These are phyloP conservation scores for Cinclus cinclus DNA, from an alignment of 2,113 vertebrate species.

Conservation along the genomic window DNA sequence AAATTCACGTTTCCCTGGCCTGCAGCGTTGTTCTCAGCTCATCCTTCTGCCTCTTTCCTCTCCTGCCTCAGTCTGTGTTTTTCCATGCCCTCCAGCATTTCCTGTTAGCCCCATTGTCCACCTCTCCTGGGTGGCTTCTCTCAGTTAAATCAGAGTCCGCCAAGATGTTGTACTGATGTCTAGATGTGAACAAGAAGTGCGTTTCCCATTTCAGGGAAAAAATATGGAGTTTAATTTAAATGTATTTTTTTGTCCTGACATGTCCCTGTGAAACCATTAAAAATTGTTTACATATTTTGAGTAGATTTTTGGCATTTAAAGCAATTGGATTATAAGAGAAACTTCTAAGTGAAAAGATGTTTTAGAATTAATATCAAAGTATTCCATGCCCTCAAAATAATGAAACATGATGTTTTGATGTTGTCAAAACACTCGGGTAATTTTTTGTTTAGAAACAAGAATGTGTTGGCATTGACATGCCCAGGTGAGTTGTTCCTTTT, in stretches of 20 bases:
- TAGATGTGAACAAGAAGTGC: neutral
- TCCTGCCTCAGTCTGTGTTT: neutral
- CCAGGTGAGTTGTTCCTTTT: neutral
- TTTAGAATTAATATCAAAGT: slow-evolving; percentile 20
- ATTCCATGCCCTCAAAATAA: neutral
- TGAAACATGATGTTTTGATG: slow-evolving; percentile 9
- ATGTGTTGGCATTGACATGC: neutral
- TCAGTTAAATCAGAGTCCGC: neutral
- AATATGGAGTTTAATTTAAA: neutral
- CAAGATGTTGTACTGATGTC: neutral
- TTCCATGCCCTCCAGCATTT: neutral
- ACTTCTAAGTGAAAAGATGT: neutral
- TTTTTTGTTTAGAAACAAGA: neutral
- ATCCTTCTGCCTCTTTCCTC: neutral
- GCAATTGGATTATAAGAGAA: neutral
- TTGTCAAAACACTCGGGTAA: neutral
- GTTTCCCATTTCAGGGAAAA: neutral
- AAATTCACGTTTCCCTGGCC: neutral
- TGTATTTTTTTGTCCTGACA: neutral
- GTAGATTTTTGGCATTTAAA: slow-evolving; percentile 20
- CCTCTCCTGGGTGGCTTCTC: accelerated
- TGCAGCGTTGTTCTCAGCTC: neutral
- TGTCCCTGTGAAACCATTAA: neutral
- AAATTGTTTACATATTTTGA: slow-evolving; percentile 17
- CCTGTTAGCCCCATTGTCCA: neutral